Base-by-base conservation (phyloP, 1,140 invertebrate genomes). In the Monomorium pharaonis region DNA sequence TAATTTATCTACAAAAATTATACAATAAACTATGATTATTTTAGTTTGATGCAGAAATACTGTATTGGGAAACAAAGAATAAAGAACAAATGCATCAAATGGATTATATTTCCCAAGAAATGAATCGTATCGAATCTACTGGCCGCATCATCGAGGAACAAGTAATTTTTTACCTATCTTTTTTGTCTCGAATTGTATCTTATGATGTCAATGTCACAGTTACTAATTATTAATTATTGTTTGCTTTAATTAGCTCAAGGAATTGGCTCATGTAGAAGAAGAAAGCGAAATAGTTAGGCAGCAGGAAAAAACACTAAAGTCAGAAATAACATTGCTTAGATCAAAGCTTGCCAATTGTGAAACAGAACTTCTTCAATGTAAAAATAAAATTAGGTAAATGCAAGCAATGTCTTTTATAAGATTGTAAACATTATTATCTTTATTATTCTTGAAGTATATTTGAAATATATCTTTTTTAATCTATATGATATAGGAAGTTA, bases 261-360 rank as follows among this genome's bases (percentile, higher is more conserved):
- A 97, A 75, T 94, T 98, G 78, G 96, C 96, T 70, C 97, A 98
- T 90, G 96, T 98, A 6, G 98, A 98, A 94, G 97, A 98, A 92
- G 98, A 98, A 94, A 97, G 96, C 91, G 98, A 99, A 94, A 96
- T 98, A 91, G 97, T 98, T n/a, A 96, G 97, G 91, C 97, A 98
- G 90, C 97, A 98, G 93, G 98, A 98, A 92, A 98, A 98, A 94
- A 98, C 97, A 0, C 92, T 98, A 0, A 97, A 98, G 92, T 98
- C 97, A 0, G 98, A 98, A 95, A 97, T 98, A 86, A 97, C 97
- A 0, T 94, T 98, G 58, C 95, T 98, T 49, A 95, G 98, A 83
- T 98, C 97, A 0, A 98, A 98, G 92, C 93, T 98, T 74, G 97
- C 97, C 0, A 98, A 98, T 94, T 98, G 98, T 93, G 98, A 98